Conservation (phyloP, 1,140 invertebrate genomes). For the Hyles euphorbiae region DNA sequence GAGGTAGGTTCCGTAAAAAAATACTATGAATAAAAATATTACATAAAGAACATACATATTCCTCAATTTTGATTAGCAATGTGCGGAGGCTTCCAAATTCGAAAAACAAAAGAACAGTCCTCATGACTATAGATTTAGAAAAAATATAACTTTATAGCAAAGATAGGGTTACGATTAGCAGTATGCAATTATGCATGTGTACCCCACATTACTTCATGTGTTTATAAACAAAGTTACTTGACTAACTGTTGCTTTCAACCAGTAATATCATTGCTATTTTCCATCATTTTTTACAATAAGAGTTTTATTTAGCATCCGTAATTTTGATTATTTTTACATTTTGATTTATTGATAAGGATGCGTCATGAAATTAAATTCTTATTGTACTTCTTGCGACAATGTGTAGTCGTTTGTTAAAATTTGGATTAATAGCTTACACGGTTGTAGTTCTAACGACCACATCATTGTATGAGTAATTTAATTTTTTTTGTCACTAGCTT, state of each 20-base stretch:
- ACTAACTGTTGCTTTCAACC: conserved; percentile 63
- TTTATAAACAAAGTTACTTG: conserved; percentile 73
- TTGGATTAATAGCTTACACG: conserved; percentile 12
- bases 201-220: conserved; percentile 71
- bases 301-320: conserved; percentile 30
- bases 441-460: conserved; percentile 6
- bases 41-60: conserved; percentile 44
- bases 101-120: conserved; percentile 60
- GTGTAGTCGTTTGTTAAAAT: conserved; percentile 6
- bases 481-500: conserved; percentile 15
- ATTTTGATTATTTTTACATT: conserved; percentile 8
- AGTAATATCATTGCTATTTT: conserved; percentile 45
- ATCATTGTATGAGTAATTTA: conserved; percentile 12
- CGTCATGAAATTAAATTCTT: conserved; percentile 19
- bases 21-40: conserved; percentile 28
- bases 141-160: conserved; percentile 11
- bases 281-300: conserved; percentile 42
- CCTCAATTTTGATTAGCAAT: conserved; percentile 67
- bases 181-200: conserved; percentile 64
- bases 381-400: conserved; percentile 17
- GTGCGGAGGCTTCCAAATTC: conserved; percentile 58
- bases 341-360: conserved; percentile 3
- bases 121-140: conserved; percentile 71
- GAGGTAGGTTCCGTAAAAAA: conserved; percentile 68
- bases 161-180: conserved; percentile 51